A percentile compares a stretch with the other conserved stretches of the same genome.
Evolutionary conservation across 2,797 vertebrate genomes (phyloP).

Genomic region (Lophotriccus pileatus): DNA sequence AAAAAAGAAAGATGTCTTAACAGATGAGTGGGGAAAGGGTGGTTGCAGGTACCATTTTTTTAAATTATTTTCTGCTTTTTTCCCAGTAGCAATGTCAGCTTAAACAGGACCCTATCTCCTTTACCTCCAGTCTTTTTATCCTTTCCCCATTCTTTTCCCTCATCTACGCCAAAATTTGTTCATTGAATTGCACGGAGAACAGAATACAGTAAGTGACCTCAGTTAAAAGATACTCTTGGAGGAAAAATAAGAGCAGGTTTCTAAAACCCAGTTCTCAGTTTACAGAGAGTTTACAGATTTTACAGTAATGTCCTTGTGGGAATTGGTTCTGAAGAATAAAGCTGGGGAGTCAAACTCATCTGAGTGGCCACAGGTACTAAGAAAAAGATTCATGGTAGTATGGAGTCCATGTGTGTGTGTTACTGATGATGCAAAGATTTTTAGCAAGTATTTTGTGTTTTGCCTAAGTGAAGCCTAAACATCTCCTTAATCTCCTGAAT

Average conservation of each 20-base stretch:
- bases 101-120: not conserved
- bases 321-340: not conserved
- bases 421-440: not conserved
- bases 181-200: not conserved
- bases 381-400: not conserved
- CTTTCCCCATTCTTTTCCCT: not conserved
- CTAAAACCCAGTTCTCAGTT: not conserved
- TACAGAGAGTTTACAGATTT: not conserved
- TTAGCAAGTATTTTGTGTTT: not conserved
- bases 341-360: not conserved
- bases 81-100: not conserved
- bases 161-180: not conserved
- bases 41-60: not conserved
- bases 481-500: not conserved
- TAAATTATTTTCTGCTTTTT: not conserved
- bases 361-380: not conserved
- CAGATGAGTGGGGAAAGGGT: not conserved
- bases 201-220: not conserved
- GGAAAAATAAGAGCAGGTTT: not conserved
- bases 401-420: not conserved
- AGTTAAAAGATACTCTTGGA: not conserved
- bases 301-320: not conserved
- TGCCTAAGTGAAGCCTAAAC: not conserved
- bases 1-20: not conserved
- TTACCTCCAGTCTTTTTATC: not conserved